phyloP scores from a whole-genome alignment of 2,797 vertebrate genomes.

The Coendou prehensilis region DNA sequence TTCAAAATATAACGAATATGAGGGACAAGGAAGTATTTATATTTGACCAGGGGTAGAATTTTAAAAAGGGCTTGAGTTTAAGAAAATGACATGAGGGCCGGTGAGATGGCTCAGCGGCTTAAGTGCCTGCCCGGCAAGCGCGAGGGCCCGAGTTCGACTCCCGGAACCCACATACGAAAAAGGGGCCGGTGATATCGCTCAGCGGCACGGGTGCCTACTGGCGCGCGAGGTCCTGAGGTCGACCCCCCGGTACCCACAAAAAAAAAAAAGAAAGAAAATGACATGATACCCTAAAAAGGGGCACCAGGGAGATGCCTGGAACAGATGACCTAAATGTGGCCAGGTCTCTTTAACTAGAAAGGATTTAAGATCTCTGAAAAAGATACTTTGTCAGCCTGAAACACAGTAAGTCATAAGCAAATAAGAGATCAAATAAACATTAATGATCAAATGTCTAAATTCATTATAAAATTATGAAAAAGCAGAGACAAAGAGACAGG shows the following conservation, averaged over 20 bases:
- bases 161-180: too few species aligned
- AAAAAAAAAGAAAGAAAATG: too few species aligned
- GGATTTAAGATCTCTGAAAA: background rate
- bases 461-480: conserved; percentile 37
- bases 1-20: conserved; percentile 64
- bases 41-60: conserved; percentile 6
- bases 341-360: conserved; percentile 8
- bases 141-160: too few species aligned
- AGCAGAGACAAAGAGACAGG: background rate
- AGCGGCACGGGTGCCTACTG: too few species aligned
- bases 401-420: conserved; percentile 31
- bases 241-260: too few species aligned
- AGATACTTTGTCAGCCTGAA: background rate
- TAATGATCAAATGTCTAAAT: conserved; percentile 41
- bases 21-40: background rate
- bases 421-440: background rate
- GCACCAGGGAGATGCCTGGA: background rate
- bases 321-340: background rate
- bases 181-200: too few species aligned
- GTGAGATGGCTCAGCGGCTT: too few species aligned
- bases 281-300: background rate
- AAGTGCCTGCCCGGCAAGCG: too few species aligned
- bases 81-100: conserved; percentile 2
- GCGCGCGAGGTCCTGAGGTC: too few species aligned
- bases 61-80: background rate